Percentiles rank a stretch among this genome's conserved stretches.
Conservation (phyloP, 2,888 invertebrate genomes). For the Lasioglossum malachurum region DNA sequence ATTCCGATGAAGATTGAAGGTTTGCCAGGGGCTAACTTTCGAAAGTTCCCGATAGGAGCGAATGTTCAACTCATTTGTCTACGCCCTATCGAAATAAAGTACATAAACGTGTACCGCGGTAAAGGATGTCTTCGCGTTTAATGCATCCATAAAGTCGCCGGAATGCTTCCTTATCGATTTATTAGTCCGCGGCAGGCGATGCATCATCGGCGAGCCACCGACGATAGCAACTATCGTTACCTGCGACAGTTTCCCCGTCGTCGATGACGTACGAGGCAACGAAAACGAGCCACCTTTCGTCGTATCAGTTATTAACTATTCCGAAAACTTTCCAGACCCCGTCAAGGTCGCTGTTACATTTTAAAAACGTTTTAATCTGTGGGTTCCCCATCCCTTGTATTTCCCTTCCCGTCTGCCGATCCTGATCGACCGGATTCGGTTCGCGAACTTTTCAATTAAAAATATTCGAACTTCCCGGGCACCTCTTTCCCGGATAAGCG, state of each 20-base stretch:
- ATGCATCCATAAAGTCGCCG: conserved; percentile 34
- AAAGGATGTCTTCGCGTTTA: conserved; percentile 42
- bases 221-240: conserved; percentile 25
- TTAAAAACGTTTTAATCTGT: neutral
- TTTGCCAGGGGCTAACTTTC: neutral
- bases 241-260: conserved; percentile 14
- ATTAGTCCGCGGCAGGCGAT: conserved; percentile 19
- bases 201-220: conserved; percentile 30
- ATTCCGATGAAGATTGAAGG: neutral
- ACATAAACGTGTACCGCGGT: conserved; percentile 36
- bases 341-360: neutral
- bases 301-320: neutral
- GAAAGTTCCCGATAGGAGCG: neutral
- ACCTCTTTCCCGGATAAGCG: neutral
- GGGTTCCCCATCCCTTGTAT: neutral
- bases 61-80: conserved; percentile 42
- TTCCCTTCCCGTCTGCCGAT: neutral
- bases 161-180: conserved; percentile 38
- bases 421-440: neutral
- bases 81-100: conserved; percentile 26
- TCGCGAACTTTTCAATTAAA: conserved; percentile 2
- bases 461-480: neutral
- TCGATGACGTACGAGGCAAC: conserved; percentile 16
- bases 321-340: neutral
- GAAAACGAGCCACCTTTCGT: neutral